Evolutionary conservation across 1,140 invertebrate species (phyloP).

Genomic region (Drosophila guanche): DNA sequence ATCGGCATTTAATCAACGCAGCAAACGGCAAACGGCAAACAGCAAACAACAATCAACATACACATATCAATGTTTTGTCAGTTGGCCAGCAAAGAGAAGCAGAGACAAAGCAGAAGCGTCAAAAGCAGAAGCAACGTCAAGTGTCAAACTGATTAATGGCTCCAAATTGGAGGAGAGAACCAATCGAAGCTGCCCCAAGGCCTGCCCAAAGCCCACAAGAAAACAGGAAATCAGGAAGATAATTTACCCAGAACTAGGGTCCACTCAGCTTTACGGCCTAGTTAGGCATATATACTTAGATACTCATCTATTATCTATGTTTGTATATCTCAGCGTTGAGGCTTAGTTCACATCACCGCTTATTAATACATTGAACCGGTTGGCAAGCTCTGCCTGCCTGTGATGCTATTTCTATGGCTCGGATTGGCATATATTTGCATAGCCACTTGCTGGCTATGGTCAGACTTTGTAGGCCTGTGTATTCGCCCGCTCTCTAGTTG

Average conservation of each 20-base stretch:
- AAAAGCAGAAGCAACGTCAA: conserved; percentile 16
- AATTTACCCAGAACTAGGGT: conserved; percentile 18
- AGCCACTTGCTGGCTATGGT: conserved; percentile 38
- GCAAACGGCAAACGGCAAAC: conserved; percentile 6
- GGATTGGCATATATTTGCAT: conserved; percentile 67
- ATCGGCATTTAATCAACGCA: conserved; percentile 63
- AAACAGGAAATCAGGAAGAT: conserved; percentile 31
- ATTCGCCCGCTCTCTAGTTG: not conserved
- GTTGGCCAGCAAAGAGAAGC: conserved; percentile 15
- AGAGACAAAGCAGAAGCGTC: conserved; percentile 11
- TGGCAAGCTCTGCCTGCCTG: conserved; percentile 20
- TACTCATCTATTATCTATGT: too few relatives aligned
- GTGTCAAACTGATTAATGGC: conserved; percentile 44
- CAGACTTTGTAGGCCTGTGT: conserved; percentile 14
- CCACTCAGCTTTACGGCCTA: not conserved
- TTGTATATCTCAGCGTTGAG: too few relatives aligned
- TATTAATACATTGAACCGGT: conserved; percentile 51
- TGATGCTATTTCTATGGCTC: conserved; percentile 37
- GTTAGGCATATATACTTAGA: not conserved
- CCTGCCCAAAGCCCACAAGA: not conserved
- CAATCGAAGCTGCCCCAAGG: conserved; percentile 11
- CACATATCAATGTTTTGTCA: conserved; percentile 57
- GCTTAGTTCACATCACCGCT: conserved; percentile 43
- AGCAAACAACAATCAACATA: conserved; percentile 40
- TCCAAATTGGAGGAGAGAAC: not conserved